Conservation (phyloP, 2,888 invertebrate genomes). For the Ferrisia virgata region DNA sequence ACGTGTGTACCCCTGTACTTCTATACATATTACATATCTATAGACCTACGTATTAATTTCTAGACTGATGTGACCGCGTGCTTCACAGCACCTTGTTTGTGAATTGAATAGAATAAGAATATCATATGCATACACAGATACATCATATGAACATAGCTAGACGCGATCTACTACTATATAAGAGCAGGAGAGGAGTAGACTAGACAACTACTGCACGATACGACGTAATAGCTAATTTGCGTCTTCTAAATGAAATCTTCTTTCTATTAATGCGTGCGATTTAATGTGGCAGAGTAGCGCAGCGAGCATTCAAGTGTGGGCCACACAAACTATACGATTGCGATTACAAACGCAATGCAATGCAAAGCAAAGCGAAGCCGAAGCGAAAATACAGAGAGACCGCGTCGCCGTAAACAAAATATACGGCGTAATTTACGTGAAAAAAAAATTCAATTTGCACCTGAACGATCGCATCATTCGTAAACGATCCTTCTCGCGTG, state of each 20-base stretch:
- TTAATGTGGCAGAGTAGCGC: not conserved
- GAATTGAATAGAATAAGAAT: too few species aligned
- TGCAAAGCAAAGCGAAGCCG: too few species aligned
- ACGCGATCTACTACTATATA: not conserved
- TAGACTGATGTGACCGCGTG: not conserved
- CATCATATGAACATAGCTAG: too few species aligned
- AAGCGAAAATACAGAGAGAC: not conserved
- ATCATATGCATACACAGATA: too few species aligned
- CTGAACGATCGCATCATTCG: slow-evolving; percentile 29
- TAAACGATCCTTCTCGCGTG: not conserved
- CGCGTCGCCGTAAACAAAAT: not conserved
- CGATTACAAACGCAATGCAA: not conserved
- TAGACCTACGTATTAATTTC: too few species aligned
- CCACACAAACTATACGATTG: not conserved
- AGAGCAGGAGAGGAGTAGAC: not conserved
- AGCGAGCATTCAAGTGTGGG: not conserved
- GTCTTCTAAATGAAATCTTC: not conserved
- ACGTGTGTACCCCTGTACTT: too few species aligned
- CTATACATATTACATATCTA: too few species aligned
- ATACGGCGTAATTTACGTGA: not conserved
- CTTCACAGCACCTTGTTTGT: too few species aligned
- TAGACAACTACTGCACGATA: not conserved
- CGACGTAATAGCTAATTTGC: not conserved
- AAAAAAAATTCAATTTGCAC: slow-evolving; percentile 23
- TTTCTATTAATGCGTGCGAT: not conserved